Base-by-base conservation (phyloP, 2,113 vertebrate species). In the Epinephelus lanceolatus region DNA sequence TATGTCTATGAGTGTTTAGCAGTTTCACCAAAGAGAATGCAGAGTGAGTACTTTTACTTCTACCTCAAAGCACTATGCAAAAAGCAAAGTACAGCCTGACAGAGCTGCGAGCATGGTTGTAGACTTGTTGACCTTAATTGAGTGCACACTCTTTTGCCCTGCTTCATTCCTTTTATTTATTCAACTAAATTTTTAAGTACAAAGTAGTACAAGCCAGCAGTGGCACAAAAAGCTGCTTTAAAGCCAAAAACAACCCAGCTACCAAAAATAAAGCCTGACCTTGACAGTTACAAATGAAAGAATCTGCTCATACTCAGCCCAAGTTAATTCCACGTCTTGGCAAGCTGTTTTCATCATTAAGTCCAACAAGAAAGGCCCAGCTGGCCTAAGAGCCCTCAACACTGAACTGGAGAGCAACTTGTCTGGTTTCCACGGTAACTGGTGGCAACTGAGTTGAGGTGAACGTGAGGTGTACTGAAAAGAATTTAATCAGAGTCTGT, bases 401-500 rank as follows among this genome's bases (percentile, higher is more conserved):
- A 83, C 83, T 72, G 40, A 66, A 49, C 66, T 84, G 74, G 51
- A 91, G 84, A 71, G 86, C 69, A 65, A 73, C 76, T 83, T 84
- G 78, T 76, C 78, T 71, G 52, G 91, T 94, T 93, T 77, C 93
- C 87, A 89, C 15, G 76, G 91, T n/a, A 88, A 95, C 85, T 1
- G 0, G 18, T 30, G 13, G 51, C 69, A 78, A 63, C 62, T 23
- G 69, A 53, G 23, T n/a, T 52, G 55, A 63, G 67, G 66, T 25
- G 12, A 62, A 67, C 23, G 1, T 42, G 66, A 67, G 71, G 27
- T 4, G 47, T 10, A 49, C 11, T 3, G 5, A 17, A 49, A 53
- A 21, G 19, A 10, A 56, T 33, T 40, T 13, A 71, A 59, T 55
- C 27, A 60, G 60, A 60, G 51, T 45, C 19, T 49, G 10, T 42